Conservation (phyloP, 2,113 vertebrate species). For the Ceuthmochares aereus region DNA sequence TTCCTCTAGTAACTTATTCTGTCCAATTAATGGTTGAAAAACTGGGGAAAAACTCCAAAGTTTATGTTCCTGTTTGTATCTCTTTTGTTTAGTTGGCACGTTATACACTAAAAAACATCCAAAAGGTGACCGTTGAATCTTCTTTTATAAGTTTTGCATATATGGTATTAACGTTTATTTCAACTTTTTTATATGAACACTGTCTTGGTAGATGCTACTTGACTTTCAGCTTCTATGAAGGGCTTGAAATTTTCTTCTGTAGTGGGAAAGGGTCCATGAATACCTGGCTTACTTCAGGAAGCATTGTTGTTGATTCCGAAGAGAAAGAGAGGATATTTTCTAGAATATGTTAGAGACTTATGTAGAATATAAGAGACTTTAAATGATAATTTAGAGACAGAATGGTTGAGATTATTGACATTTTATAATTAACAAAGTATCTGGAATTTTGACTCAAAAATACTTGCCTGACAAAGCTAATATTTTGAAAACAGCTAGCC, state of each 20-base stretch:
- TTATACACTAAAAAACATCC: neutral
- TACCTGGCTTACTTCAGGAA: neutral
- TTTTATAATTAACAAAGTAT: neutral
- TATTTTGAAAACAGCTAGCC: neutral
- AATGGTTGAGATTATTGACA: neutral
- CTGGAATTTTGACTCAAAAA: neutral
- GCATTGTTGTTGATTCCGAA: neutral
- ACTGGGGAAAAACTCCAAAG: fast-evolving
- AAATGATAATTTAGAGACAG: neutral
- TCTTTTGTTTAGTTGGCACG: neutral
- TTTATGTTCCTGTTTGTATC: neutral
- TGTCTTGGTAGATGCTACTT: neutral
- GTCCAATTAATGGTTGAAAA: neutral
- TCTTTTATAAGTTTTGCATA: neutral
- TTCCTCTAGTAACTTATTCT: neutral
- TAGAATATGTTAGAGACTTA: neutral
- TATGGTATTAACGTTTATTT: neutral
- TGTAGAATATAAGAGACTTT: neutral
- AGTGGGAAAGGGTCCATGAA: neutral
- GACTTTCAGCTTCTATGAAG: neutral
- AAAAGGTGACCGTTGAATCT: neutral
- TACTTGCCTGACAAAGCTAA: neutral
- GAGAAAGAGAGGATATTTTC: neutral
- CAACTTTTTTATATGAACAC: neutral
- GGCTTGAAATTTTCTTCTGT: neutral